Evolutionary conservation across 2,888 invertebrate species (phyloP).

Genomic region (Leucophora obtusa): DNA sequence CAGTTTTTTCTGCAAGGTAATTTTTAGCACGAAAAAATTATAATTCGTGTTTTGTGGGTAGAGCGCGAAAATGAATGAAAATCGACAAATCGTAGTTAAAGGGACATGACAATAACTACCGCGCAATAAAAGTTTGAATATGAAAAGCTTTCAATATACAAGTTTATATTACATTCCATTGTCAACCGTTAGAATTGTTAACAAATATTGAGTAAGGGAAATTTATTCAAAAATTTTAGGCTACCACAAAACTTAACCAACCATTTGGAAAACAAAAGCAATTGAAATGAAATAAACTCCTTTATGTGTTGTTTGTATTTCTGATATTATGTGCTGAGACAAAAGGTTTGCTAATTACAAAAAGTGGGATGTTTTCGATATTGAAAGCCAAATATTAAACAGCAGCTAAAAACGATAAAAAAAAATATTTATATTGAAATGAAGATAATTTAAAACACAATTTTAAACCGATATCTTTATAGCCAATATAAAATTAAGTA

Average conservation of each 20-base stretch:
- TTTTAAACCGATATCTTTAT: background rate
- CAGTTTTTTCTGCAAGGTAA: no score
- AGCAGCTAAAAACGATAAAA: background rate
- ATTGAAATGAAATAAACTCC: slow-evolving; percentile 23
- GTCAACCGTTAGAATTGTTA: slow-evolving; percentile 14
- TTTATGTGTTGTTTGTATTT: background rate
- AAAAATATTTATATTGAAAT: background rate
- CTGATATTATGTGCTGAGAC: background rate
- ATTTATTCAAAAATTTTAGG: slow-evolving; percentile 9
- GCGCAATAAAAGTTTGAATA: no score
- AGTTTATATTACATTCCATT: background rate
- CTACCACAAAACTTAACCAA: slow-evolving; percentile 31
- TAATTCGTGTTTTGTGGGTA: no score
- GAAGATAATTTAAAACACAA: background rate
- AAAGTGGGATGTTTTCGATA: background rate
- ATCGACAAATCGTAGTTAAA: no score
- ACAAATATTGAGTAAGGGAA: background rate
- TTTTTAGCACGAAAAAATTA: no score
- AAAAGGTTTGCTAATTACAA: slow-evolving; percentile 24
- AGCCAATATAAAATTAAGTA: background rate
- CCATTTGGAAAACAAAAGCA: slow-evolving; percentile 37
- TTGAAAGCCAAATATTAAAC: background rate
- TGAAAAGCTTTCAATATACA: background rate
- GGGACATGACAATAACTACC: no score
- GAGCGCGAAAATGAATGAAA: no score